Conservation (phyloP, 1,140 invertebrate genomes). For the Augochlora pura region DNA sequence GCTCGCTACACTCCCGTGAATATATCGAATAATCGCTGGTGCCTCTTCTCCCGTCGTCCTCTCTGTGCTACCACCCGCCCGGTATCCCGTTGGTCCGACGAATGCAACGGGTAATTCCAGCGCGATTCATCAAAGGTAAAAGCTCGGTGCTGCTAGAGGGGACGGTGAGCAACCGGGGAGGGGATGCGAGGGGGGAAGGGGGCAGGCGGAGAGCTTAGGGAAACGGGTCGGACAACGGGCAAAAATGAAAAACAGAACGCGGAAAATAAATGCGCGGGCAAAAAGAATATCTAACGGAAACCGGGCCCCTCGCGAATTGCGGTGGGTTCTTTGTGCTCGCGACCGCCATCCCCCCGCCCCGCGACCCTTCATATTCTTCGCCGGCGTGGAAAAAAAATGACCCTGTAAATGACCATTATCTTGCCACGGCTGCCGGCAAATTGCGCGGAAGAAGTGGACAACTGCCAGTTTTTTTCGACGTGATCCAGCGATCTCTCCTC, state of each 20-base stretch:
- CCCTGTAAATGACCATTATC: constrained; percentile 46
- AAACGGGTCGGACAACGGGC: constrained; percentile 17
- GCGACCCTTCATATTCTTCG: constrained; percentile 9
- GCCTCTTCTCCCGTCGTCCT: neutral
- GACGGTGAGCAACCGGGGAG: neutral
- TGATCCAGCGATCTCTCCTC: neutral
- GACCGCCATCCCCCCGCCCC: neutral
- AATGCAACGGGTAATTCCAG: constrained; percentile 46
- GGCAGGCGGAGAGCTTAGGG: too few species aligned
- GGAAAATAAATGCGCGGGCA: constrained; percentile 35
- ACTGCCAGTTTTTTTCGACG: neutral
- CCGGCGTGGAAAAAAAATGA: neutral
- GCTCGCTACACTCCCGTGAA: too few species aligned
- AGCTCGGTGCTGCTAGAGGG: constrained; percentile 36
- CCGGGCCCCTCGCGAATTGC: constrained; percentile 22
- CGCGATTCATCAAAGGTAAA: constrained; percentile 51
- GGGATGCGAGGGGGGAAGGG: neutral
- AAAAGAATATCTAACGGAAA: constrained; percentile 34
- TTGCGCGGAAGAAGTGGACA: constrained; percentile 25
- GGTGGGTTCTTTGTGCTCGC: constrained; percentile 21
- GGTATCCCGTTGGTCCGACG: constrained; percentile 27
- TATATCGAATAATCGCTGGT: too few species aligned
- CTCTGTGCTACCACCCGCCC: constrained; percentile 20
- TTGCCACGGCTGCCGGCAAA: constrained; percentile 36
- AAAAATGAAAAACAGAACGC: constrained; percentile 43